Evolutionary conservation across 2,113 vertebrate species (phyloP), one percentile per base, ranked within the genome.

Genomic region (Limnothrissa miodon): DNA sequence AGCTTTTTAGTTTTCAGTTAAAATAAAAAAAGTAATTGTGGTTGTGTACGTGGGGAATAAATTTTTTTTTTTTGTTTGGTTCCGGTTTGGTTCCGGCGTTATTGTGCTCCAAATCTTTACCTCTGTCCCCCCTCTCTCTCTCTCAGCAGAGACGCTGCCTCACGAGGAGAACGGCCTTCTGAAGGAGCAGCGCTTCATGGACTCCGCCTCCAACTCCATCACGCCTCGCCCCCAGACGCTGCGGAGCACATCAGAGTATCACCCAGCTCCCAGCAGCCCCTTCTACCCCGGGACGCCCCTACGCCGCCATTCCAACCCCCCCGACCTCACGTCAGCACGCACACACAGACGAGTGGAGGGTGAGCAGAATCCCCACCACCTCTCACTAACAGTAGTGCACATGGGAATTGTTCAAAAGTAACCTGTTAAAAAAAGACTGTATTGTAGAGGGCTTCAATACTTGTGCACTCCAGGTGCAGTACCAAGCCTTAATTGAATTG

Each of bases 331-430:
- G 42, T 92, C 92, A 89, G 90, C 89, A 0, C 94, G 93, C 83
- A 90, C 93, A 0, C 95, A 96, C 87, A 93, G 92, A 87, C 92
- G 94, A 85, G 96, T 95, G 39, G 97, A 98, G 97, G 97, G 97
- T 99, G 94, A 46, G 85, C 86, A 82, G 86, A 83, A 53, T 19
- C 2, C 51, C 19, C 51, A 23, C 21, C 19, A 53, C 1, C 4
- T 21, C 21, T 53, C 51, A 23, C 6, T 21, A 53, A 5, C 51
- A 53, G 21, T 19, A 53, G 17, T 53, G 19, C 21, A 1, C 23
- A 53, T 53, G 19, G 4, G 19, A 53, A 1, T 9, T 15, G 10
- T 48, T 15, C 46, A 48, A 48, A 15, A 15, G 6, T 42, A 48
- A 15, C 46, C 46, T 15, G 15, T 48, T 13, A 15, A 48, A 48